Evolutionary conservation across 2,113 vertebrate species (phyloP).

Genomic region (Odontesthes bonariensis): DNA sequence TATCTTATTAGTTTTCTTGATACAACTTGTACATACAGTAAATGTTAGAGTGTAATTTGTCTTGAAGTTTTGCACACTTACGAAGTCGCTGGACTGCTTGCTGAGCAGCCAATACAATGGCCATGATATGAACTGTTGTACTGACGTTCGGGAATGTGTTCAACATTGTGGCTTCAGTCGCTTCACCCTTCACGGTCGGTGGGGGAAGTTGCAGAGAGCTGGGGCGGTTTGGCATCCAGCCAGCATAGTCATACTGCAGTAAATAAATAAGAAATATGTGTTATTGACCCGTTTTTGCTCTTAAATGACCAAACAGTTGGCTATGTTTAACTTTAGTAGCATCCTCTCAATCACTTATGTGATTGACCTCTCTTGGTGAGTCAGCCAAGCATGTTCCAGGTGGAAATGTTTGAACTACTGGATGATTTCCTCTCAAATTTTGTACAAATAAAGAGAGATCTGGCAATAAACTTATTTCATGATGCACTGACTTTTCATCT

Average conservation of each 20-base stretch:
- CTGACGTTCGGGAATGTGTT: conserved; percentile 49
- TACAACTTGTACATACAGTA: too few species aligned
- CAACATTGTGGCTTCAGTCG: conserved; percentile 50
- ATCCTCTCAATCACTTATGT: not conserved
- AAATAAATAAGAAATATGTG: not conserved
- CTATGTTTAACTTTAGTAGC: too few species aligned
- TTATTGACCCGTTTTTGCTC: not conserved
- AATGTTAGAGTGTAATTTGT: too few species aligned
- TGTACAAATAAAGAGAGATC: not conserved
- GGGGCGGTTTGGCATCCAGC: conserved; percentile 75
- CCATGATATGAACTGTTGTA: conserved; percentile 44
- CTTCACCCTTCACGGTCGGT: conserved; percentile 62
- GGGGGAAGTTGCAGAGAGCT: conserved; percentile 61
- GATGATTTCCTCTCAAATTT: not conserved
- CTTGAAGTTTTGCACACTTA: conserved; percentile 33
- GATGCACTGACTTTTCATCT: too few species aligned
- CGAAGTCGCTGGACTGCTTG: conserved; percentile 64
- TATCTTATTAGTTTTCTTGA: too few species aligned
- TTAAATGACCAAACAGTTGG: not conserved
- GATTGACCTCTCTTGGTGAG: not conserved
- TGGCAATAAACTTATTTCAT: too few species aligned
- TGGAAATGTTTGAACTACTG: not conserved
- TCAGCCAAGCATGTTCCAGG: not conserved
- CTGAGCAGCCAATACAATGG: conserved; percentile 64
- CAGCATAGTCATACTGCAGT: conserved; percentile 69